Evolutionary conservation across 2,888 invertebrate species (phyloP), one percentile per base, ranked within the genome.

Genomic region (Chrysopilus asiliformis): DNA sequence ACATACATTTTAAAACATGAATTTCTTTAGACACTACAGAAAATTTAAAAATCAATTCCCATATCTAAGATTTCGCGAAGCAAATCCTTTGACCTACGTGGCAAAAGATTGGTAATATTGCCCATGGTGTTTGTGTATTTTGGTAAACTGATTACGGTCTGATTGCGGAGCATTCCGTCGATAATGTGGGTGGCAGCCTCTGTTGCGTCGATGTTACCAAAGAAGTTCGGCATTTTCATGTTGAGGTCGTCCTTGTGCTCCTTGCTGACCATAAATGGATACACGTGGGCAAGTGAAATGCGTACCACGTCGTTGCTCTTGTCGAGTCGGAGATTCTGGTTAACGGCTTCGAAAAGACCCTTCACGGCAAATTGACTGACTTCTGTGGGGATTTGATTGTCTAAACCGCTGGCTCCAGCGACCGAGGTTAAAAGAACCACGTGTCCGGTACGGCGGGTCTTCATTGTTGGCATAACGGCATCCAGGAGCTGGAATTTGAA

Each of bases 321-420:
- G 19, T 67, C 66, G 26, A 71, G 65, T 25, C 74, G 65, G 1
- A 76, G 56, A 45, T 77, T 72, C 46, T 72, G 72, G 50, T 70
- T 68, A 4, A 77, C 55, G 2, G 74, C 71, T 49, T 76, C 74
- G 1, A 74, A 72, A 22, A 76, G 58, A 3, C 77, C 76, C 50
- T 74, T 71, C 2, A 76, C 70, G 12, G 76, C 77, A 55, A 76
- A 76, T 56, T 76, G 76, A 1, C 75, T 71, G 1, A 75, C 71
- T 39, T 73, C 70, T 10, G 74, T 56, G 1, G 74, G 72, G 56
- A 75, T 67, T 46, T 71, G 68, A 45, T 69, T 68, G 31, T 68
- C 66, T 16, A 70, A 63, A 32, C 72, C 70, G 39, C 72, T 71
- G 3, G 74, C 56, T 4, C 74, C 74, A 35, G 74, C 74, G 2